Conservation (phyloP, 2,797 vertebrate species). For the Halcyon badia region DNA sequence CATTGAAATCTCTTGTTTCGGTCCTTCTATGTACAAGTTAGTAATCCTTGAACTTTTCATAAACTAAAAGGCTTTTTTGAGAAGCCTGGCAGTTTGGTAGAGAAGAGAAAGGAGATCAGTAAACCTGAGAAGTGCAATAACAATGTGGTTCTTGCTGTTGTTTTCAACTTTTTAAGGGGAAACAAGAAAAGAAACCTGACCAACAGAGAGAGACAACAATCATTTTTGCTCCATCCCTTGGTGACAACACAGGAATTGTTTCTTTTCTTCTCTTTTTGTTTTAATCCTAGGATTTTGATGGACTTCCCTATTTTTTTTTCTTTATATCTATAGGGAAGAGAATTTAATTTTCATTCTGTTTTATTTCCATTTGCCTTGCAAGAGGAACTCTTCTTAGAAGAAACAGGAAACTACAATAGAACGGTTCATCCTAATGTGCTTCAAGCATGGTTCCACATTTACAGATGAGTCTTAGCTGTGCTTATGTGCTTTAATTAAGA, state of each 20-base stretch:
- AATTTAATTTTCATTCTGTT: not conserved
- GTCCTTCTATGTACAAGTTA: not conserved
- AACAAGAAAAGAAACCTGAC: not conserved
- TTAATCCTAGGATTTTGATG: not conserved
- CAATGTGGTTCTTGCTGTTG: not conserved
- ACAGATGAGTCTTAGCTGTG: not conserved
- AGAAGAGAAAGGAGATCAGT: not conserved
- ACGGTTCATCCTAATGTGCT: not conserved
- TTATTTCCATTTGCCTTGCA: not conserved
- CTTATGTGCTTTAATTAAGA: not conserved
- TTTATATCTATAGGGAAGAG: not conserved
- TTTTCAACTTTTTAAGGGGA: not conserved
- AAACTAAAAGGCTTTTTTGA: not conserved
- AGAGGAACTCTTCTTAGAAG: not conserved
- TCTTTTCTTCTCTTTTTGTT: not conserved
- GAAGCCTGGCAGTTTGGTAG: not conserved
- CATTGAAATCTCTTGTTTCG: slow-evolving; percentile 28
- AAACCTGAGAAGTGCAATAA: not conserved
- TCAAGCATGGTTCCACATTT: not conserved
- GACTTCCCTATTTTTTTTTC: not conserved
- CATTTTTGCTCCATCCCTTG: not conserved
- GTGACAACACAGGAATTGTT: not conserved
- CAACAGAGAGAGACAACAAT: not conserved
- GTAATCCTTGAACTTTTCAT: not conserved
- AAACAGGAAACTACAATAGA: not conserved